Conservation (phyloP, 2,888 invertebrate species). For the Netelia virgata region DNA sequence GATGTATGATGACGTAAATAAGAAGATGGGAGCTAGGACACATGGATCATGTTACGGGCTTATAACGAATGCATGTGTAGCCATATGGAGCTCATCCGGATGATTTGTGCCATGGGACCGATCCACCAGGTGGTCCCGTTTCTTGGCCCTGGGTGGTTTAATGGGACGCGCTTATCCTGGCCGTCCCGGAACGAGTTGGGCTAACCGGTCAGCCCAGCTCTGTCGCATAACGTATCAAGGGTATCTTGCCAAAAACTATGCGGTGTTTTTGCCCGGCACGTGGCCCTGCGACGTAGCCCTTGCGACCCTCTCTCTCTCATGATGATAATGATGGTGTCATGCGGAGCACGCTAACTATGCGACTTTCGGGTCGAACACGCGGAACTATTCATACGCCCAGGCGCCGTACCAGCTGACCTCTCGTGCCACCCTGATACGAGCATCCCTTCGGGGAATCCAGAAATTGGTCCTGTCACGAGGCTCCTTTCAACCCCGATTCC, state of each 20-base stretch:
- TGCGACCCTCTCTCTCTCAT: slow-evolving; percentile 50
- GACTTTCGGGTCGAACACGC: slow-evolving; percentile 63
- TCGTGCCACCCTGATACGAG: slow-evolving; percentile 77
- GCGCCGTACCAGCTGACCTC: slow-evolving; percentile 72
- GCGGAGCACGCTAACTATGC: slow-evolving; percentile 62
- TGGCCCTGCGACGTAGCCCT: slow-evolving; percentile 58
- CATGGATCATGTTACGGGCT: slow-evolving; percentile 68
- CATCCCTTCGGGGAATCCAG: slow-evolving; percentile 75
- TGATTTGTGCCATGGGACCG: slow-evolving; percentile 35
- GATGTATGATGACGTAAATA: slow-evolving; percentile 71
- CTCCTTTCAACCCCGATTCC: slow-evolving; percentile 37
- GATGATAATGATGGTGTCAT: slow-evolving; percentile 65
- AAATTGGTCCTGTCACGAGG: slow-evolving; percentile 53
- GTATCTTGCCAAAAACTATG: slow-evolving; percentile 75
- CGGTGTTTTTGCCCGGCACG: slow-evolving; percentile 66
- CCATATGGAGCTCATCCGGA: slow-evolving; percentile 18
- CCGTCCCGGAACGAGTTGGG: slow-evolving; percentile 42
- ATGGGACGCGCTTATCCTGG: slow-evolving; percentile 26
- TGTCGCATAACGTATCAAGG: slow-evolving; percentile 49
- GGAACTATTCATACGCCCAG: slow-evolving; percentile 55
- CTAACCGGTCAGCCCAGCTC: slow-evolving; percentile 55
- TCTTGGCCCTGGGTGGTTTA: slow-evolving; percentile 36
- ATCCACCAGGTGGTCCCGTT: slow-evolving; percentile 71
- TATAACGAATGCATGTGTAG: slow-evolving; percentile 53
- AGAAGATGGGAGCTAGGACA: slow-evolving; percentile 59